Percentiles rank a stretch among this genome's conserved stretches.
Conservation (phyloP, 2,797 vertebrate species). For the Rhincodon typus region DNA sequence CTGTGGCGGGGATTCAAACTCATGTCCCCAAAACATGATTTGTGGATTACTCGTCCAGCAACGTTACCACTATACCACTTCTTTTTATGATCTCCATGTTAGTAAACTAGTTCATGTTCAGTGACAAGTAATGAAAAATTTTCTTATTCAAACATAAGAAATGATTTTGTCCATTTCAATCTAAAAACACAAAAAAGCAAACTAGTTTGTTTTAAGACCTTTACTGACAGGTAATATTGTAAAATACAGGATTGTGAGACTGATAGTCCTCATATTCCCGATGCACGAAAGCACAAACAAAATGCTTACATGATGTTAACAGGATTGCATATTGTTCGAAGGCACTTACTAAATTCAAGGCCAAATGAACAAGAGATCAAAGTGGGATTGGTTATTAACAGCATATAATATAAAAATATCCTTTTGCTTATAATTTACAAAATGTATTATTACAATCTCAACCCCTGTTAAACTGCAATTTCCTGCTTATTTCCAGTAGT, state of each 20-base stretch:
- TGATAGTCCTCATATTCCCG: constrained; percentile 60
- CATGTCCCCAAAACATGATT: too few relatives aligned
- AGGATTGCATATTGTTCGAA: constrained; percentile 59
- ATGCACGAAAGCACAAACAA: constrained; percentile 62
- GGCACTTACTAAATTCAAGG: constrained; percentile 81
- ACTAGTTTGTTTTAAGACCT: constrained; percentile 52
- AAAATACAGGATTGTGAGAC: constrained; percentile 63
- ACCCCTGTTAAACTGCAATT: constrained; percentile 68
- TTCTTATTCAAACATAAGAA: neutral
- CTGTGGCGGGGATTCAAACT: too few relatives aligned
- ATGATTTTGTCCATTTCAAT: neutral
- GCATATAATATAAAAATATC: constrained; percentile 98
- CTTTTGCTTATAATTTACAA: constrained; percentile 98
- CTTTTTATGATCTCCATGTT: neutral
- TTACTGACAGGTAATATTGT: constrained; percentile 77
- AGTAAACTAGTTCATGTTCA: neutral
- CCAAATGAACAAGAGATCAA: constrained; percentile 65
- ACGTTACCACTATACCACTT: too few relatives aligned
- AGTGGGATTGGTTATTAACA: constrained; percentile 58
- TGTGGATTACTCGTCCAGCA: too few relatives aligned
- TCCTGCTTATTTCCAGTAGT: constrained; percentile 64
- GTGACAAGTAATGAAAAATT: neutral
- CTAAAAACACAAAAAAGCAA: neutral
- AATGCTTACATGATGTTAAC: constrained; percentile 28
- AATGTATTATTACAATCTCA: constrained; percentile 85